A percentile compares a stretch with the other conserved stretches of the same genome.
phyloP scores from a whole-genome alignment of 2,888 invertebrate genomes.

The Rhabditophanes sp. region DNA sequence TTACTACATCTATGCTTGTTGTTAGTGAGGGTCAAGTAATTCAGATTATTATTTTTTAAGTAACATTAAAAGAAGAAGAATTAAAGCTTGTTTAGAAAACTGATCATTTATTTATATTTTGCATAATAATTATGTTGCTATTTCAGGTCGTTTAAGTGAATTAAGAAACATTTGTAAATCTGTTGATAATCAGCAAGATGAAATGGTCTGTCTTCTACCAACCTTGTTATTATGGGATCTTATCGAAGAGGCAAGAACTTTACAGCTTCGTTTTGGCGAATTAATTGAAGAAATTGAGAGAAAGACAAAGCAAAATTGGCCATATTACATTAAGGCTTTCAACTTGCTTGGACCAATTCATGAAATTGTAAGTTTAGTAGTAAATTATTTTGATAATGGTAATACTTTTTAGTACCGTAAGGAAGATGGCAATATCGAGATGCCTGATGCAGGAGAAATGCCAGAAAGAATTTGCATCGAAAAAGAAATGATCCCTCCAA shows the following conservation, averaged over 20 bases:
- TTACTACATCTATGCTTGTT: no score
- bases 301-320: conserved; percentile 19
- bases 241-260: conserved; percentile 9
- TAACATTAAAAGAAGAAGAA: no score
- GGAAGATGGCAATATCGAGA: conserved; percentile 18
- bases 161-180: conserved; percentile 17
- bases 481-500: conserved; percentile 21
- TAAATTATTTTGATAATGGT: background rate
- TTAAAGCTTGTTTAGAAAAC: no score
- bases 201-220: conserved; percentile 16
- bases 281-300: no score
- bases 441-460: conserved; percentile 19
- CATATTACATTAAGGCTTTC: conserved; percentile 17
- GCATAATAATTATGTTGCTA: no score
- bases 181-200: conserved; percentile 13
- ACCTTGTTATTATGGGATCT: conserved; percentile 17
- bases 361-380: conserved; percentile 16
- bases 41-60: no score
- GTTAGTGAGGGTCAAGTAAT: no score
- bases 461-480: conserved; percentile 16
- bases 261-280: no score
- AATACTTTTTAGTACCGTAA: conserved; percentile 17
- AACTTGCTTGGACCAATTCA: conserved; percentile 27
- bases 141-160: conserved; percentile 19
- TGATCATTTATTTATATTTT: no score